Base-by-base conservation (phyloP, 1,140 invertebrate species). In the Orchestia grillus region DNA sequence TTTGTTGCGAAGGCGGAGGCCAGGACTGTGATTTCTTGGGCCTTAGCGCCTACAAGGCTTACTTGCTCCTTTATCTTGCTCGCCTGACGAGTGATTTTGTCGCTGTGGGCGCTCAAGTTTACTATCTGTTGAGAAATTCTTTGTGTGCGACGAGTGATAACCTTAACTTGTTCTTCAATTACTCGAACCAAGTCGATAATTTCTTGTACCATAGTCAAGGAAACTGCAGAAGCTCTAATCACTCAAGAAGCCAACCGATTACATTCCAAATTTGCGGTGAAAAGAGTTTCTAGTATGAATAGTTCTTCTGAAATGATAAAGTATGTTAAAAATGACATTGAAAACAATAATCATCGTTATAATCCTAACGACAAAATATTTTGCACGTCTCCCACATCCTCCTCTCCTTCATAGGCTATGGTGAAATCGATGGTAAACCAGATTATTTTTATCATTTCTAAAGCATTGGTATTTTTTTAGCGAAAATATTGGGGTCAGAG, bases 71-170 rank as follows among this genome's bases (percentile, higher is more conserved):
- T 94, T 94, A 94, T 94, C 44, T 94, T 94, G 92, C 44, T 44
- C 4, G 92, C 92, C 36, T 94, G 92, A 40, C 92, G 43, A n/a
- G 92, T 94, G 92, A 94, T 94, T 40, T 94, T 94, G 36, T 94
- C 92, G 44, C 92, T 94, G 44, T 94, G 92, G 44, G 92, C 92
- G 92, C 92, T 94, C 44, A 94, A 44, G 92, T 94, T 94, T 44
- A 94, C 92, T 40, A 94, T 44, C 36, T 94, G 92, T 40, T n/a
- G 92, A 40, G 92, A 94, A 45, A 94, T 94, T 94, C 40, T 94
- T 19, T 47, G 92, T 0, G 92, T 94, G 11, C 92, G 92, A 44
- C 92, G 92, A 44, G 43, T 94, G 40, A 94, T 94, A 4, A 94
- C 8, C 44, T 94, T 94, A 0, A 94, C 92, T 94, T 94, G 92